phyloP scores from a whole-genome alignment of 2,797 vertebrate species.

The Odontamblyopus lacepedii region DNA sequence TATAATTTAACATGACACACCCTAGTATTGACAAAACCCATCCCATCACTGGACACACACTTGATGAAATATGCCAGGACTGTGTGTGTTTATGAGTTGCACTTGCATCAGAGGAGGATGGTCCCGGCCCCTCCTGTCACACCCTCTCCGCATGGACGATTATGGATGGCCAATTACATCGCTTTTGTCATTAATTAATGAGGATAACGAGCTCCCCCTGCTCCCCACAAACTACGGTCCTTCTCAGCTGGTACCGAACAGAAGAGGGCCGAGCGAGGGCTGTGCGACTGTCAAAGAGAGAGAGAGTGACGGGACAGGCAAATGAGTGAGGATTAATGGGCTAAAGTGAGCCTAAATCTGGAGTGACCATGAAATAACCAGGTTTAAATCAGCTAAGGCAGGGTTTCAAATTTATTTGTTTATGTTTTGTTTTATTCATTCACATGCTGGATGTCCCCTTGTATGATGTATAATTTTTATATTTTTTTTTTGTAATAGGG shows the following conservation, averaged over 20 bases:
- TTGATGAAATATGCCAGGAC: slow-evolving; percentile 52
- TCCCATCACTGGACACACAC: slow-evolving; percentile 23
- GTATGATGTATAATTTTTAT: not conserved
- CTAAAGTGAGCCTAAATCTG: not conserved
- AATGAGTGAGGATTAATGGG: slow-evolving; percentile 2
- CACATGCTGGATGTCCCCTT: not conserved
- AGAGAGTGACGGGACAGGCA: not conserved
- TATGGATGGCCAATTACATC: slow-evolving; percentile 85
- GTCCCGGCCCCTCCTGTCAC: slow-evolving; percentile 79
- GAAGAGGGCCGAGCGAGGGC: slow-evolving; percentile 35
- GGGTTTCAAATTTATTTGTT: not conserved
- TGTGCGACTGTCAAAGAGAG: slow-evolving; percentile 28
- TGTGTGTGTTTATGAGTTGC: slow-evolving; percentile 71
- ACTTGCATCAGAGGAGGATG: slow-evolving; percentile 54
- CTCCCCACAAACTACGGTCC: slow-evolving; percentile 70
- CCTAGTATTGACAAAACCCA: slow-evolving; percentile 20
- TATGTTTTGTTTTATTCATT: not conserved
- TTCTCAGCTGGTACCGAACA: slow-evolving; percentile 72
- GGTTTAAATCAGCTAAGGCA: not conserved
- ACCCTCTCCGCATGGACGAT: slow-evolving; percentile 76
- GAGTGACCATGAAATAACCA: not conserved
- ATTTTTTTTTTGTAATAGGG: not conserved
- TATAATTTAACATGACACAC: slow-evolving; percentile 10
- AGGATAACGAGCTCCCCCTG: slow-evolving; percentile 74
- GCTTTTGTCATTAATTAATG: slow-evolving; percentile 82